These are phyloP conservation scores for Xanthia togata DNA, from an alignment of 2,888 invertebrate genomes.

Conservation along the genomic window DNA sequence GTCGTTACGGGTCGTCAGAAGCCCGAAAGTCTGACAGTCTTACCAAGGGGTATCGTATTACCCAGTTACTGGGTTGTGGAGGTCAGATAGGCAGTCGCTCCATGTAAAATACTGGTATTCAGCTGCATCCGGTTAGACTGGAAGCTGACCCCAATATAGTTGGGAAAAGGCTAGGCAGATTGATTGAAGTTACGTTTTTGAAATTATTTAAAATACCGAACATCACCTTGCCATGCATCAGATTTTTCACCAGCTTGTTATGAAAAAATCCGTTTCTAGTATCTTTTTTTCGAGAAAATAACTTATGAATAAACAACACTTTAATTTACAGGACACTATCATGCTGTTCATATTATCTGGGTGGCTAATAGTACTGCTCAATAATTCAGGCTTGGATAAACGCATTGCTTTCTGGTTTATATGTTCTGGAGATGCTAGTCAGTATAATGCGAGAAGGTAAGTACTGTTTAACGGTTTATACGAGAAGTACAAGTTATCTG, in stretches of 20 bases:
- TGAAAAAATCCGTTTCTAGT: too few relatives aligned
- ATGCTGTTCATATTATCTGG: slow-evolving; percentile 74
- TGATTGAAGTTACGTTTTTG: too few relatives aligned
- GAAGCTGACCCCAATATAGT: too few relatives aligned
- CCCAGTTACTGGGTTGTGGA: too few relatives aligned
- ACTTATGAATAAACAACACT: not conserved
- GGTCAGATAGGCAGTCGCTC: too few relatives aligned
- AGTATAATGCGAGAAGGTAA: slow-evolving; percentile 76
- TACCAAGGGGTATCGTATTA: too few relatives aligned
- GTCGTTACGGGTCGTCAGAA: too few relatives aligned
- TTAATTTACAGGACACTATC: slow-evolving; percentile 76
- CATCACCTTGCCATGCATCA: not conserved
- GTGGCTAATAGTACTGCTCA: slow-evolving; percentile 77
- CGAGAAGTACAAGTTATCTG: not conserved
- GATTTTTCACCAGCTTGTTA: not conserved
- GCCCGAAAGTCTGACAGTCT: too few relatives aligned
- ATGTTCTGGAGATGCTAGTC: slow-evolving; percentile 71
- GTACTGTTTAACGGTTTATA: slow-evolving; percentile 59
- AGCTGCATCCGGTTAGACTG: too few relatives aligned
- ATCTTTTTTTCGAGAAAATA: not conserved
- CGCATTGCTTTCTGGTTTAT: slow-evolving; percentile 76
- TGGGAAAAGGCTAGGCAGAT: too few relatives aligned
- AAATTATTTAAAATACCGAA: not conserved
- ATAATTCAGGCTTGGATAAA: slow-evolving; percentile 80
- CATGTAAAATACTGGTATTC: too few relatives aligned